Evolutionary conservation across 2,888 invertebrate genomes (phyloP).

Genomic region (Agrotis segetum): DNA sequence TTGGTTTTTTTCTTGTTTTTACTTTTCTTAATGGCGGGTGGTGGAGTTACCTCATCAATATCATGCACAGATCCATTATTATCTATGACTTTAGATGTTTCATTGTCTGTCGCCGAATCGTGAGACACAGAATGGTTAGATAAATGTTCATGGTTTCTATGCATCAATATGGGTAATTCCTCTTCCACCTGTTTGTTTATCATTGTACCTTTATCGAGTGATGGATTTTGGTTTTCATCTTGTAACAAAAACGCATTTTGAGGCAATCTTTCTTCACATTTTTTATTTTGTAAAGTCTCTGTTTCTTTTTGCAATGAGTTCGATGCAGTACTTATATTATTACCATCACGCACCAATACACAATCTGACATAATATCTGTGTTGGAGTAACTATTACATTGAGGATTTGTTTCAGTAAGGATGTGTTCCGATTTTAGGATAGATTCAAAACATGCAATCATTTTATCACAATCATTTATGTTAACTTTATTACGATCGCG

Average conservation of each 20-base stretch:
- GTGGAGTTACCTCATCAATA: conserved; percentile 9
- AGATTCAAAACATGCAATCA: conserved; percentile 23
- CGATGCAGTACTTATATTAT: conserved; percentile 6
- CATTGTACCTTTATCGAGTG: conserved; percentile 1
- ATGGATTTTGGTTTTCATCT: conserved; percentile 21
- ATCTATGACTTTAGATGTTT: conserved; percentile 12
- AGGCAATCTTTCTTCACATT: neutral
- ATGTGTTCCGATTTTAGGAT: conserved; percentile 19
- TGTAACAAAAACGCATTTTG: conserved; percentile 16
- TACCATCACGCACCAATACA: conserved; percentile 5
- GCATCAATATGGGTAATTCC: neutral
- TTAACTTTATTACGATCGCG: conserved; percentile 3
- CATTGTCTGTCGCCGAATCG: neutral
- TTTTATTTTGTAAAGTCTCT: conserved; percentile 1
- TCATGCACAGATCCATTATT: conserved; percentile 2
- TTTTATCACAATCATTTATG: conserved; percentile 24
- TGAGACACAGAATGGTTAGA: conserved; percentile 4
- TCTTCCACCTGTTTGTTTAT: conserved; percentile 1
- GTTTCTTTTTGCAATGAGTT: conserved; percentile 3
- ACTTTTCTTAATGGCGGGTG: conserved; percentile 27
- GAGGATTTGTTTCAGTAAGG: neutral
- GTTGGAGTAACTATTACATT: conserved; percentile 9
- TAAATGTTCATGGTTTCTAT: conserved; percentile 8
- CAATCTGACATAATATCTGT: conserved; percentile 8
- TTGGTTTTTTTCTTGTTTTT: conserved; percentile 74